A percentile compares a stretch with the other conserved stretches of the same genome.
phyloP scores from a whole-genome alignment of 2,113 vertebrate species.

The Nansenia antarctica region DNA sequence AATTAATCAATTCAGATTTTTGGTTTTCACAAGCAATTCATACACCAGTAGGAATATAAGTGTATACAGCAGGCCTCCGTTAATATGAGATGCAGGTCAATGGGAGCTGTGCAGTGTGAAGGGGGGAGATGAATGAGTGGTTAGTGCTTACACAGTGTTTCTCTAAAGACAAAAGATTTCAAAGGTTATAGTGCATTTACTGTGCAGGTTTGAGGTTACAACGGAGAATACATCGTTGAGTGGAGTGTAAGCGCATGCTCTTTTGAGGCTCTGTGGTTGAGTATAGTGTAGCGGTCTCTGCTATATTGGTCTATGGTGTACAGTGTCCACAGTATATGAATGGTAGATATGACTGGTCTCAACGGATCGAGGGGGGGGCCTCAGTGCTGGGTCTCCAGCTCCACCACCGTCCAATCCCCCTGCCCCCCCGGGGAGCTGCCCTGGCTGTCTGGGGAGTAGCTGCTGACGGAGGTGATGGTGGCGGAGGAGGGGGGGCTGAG shows the following conservation, averaged over 20 bases:
- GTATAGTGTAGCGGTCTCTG: not conserved
- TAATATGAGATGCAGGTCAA: not conserved
- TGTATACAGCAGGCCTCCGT: not conserved
- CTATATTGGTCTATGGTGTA: not conserved
- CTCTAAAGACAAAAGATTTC: not conserved
- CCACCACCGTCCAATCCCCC: slow-evolving; percentile 89
- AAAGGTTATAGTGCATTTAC: not conserved
- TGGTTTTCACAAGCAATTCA: not conserved
- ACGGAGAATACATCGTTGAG: too few species aligned
- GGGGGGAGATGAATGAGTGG: too few species aligned
- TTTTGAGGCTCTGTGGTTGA: not conserved
- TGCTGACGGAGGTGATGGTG: slow-evolving; percentile 86
- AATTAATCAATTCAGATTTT: not conserved
- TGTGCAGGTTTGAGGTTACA: not conserved
- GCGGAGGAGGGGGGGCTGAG: slow-evolving; percentile 77
- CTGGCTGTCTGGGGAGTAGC: slow-evolving; percentile 82
- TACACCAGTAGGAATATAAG: not conserved
- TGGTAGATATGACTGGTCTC: not conserved
- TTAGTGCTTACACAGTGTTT: not conserved
- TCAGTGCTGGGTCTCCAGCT: slow-evolving; percentile 89
- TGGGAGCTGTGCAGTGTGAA: not conserved
- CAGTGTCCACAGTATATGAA: not conserved
- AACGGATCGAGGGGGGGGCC: not conserved
- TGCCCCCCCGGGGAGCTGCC: slow-evolving; percentile 75
- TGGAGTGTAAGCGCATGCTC: too few species aligned